Conservation (phyloP, 2,113 vertebrate species). For the Saguinus midas region DNA sequence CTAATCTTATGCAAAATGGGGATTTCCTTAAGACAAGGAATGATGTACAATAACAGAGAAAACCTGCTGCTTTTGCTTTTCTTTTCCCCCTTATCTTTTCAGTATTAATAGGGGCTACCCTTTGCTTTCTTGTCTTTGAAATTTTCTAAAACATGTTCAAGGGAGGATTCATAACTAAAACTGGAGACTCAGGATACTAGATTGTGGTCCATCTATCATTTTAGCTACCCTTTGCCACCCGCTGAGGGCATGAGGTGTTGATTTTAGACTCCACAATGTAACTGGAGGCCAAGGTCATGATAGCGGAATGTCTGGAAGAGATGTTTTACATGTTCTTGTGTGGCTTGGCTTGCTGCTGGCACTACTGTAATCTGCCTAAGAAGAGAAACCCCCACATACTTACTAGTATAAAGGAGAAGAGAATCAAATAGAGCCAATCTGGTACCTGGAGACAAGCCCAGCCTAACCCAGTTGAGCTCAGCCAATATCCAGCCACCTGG, state of each 20-base stretch:
- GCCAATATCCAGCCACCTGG: not conserved
- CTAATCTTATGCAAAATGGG: not conserved
- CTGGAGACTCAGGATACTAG: not conserved
- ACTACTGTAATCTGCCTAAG: not conserved
- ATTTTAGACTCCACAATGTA: not conserved
- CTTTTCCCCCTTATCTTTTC: not conserved
- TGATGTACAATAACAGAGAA: not conserved
- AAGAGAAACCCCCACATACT: not conserved
- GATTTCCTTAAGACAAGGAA: not conserved
- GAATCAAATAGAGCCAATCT: not conserved
- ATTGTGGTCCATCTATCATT: not conserved
- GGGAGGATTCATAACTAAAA: not conserved
- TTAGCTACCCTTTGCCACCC: too few species aligned
- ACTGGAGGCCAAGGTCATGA: not conserved
- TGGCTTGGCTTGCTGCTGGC: not conserved
- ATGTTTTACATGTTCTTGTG: not conserved
- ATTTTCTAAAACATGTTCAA: not conserved
- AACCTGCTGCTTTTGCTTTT: not conserved
- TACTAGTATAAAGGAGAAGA: not conserved
- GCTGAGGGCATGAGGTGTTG: fast-evolving
- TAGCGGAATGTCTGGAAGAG: not conserved
- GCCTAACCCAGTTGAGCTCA: not conserved
- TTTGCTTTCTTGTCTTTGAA: not conserved
- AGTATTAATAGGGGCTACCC: not conserved
- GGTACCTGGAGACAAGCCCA: not conserved